Evolutionary conservation across 1,140 invertebrate species (phyloP).

Genomic region (Macrocentrus cingulum): DNA sequence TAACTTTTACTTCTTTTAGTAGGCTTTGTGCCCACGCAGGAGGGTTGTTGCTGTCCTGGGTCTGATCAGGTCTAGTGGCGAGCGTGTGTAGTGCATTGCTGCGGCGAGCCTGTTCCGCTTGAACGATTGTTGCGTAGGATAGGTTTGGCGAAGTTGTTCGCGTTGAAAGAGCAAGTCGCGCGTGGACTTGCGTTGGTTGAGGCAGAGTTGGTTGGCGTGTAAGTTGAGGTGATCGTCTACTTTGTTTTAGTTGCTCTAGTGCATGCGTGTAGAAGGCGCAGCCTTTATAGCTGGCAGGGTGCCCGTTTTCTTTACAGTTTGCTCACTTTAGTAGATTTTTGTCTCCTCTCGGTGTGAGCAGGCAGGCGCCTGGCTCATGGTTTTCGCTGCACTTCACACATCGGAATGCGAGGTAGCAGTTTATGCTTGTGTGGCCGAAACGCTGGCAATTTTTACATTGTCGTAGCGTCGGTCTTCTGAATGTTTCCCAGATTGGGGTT

Average conservation of each 20-base stretch:
- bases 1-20: too few relatives aligned
- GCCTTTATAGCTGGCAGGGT: conserved; percentile 27
- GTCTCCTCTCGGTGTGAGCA: not conserved
- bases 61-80: too few relatives aligned
- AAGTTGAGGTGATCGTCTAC: not conserved
- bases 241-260: not conserved
- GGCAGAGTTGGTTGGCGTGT: too few relatives aligned
- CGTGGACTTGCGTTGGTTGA: too few relatives aligned
- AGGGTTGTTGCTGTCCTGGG: too few relatives aligned
- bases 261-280: conserved; percentile 14
- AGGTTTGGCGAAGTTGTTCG: too few relatives aligned
- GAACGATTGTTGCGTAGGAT: too few relatives aligned
- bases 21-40: too few relatives aligned
- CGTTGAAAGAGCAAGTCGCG: too few relatives aligned
- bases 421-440: conserved; percentile 9
- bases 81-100: too few relatives aligned
- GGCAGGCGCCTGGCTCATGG: conserved; percentile 19
- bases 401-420: conserved; percentile 8
- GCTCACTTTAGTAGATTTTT: conserved; percentile 20
- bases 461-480: not conserved
- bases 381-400: conserved; percentile 21
- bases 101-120: too few relatives aligned
- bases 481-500: conserved; percentile 6
- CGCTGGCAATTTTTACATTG: conserved; percentile 23
- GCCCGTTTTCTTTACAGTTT: conserved; percentile 22